Evolutionary conservation across 2,113 vertebrate species (phyloP).

Genomic region (Carettochelys insculpta): DNA sequence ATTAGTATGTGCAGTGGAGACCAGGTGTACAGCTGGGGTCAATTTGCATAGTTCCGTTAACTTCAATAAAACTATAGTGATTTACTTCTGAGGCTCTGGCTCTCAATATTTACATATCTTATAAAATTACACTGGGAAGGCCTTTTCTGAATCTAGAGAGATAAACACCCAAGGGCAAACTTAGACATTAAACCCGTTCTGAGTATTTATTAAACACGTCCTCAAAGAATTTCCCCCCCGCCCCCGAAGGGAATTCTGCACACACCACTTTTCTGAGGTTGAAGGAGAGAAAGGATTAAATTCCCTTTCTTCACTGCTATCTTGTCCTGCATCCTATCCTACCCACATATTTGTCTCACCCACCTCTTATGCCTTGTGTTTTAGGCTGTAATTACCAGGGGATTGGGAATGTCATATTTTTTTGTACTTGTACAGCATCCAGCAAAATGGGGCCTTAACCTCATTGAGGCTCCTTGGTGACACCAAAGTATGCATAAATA

Average conservation of each 20-base stretch:
- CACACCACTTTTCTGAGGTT: not conserved
- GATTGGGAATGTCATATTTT: not conserved
- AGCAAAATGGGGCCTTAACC: not conserved
- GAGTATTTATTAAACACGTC: not conserved
- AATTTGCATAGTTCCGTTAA: not conserved
- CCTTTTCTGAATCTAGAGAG: not conserved
- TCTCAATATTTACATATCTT: not conserved
- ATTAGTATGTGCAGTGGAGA: not conserved
- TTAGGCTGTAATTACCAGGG: not conserved
- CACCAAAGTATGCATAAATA: not conserved
- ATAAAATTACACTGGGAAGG: accelerated
- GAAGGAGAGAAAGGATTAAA: not conserved
- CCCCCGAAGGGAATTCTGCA: not conserved
- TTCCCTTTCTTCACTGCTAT: not conserved
- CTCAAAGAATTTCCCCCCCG: too few species aligned
- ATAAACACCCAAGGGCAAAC: not conserved
- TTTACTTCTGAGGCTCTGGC: not conserved
- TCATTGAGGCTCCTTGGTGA: not conserved
- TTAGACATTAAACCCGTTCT: not conserved
- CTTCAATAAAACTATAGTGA: not conserved
- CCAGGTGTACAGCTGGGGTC: not conserved
- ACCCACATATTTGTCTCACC: not conserved
- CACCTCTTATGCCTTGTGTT: not conserved
- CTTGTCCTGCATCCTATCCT: not conserved
- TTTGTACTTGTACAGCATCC: not conserved